These are phyloP conservation scores for Daphoenositta chrysoptera DNA, from an alignment of 2,113 vertebrate genomes.

Conservation along the genomic window DNA sequence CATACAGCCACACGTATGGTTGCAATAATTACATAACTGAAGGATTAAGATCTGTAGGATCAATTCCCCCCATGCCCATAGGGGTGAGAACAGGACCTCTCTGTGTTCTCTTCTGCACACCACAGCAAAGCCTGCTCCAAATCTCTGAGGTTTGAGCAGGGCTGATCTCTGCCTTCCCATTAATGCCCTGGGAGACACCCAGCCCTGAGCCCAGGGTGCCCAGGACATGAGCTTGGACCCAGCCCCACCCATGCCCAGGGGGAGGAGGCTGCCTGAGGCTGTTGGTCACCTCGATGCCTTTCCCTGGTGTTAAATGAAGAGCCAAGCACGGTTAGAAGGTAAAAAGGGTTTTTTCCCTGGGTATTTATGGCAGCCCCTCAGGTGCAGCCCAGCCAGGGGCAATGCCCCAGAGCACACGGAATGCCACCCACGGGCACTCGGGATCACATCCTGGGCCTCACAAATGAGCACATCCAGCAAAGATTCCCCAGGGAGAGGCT, in stretches of 20 bases:
- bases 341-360: too few species aligned
- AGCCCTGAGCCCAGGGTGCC: not conserved
- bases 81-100: not conserved
- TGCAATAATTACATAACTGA: not conserved
- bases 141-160: not conserved
- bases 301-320: too few species aligned
- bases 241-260: not conserved
- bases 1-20: not conserved
- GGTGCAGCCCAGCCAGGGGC: too few species aligned
- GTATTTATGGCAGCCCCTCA: too few species aligned
- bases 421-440: too few species aligned
- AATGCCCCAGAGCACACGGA: too few species aligned
- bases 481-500: too few species aligned
- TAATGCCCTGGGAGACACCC: fast-evolving
- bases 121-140: not conserved
- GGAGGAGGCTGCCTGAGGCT: not conserved
- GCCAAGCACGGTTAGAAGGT: too few species aligned
- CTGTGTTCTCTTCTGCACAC: not conserved
- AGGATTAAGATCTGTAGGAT: not conserved
- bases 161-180: not conserved
- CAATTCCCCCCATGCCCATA: not conserved
- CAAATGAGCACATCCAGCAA: too few species aligned
- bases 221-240: not conserved
- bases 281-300: not conserved
- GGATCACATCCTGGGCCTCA: too few species aligned